A percentile compares a stretch with the other conserved stretches of the same genome.
Conservation (phyloP, 2,888 invertebrate genomes). For the Amphipyra tragopoginis region DNA sequence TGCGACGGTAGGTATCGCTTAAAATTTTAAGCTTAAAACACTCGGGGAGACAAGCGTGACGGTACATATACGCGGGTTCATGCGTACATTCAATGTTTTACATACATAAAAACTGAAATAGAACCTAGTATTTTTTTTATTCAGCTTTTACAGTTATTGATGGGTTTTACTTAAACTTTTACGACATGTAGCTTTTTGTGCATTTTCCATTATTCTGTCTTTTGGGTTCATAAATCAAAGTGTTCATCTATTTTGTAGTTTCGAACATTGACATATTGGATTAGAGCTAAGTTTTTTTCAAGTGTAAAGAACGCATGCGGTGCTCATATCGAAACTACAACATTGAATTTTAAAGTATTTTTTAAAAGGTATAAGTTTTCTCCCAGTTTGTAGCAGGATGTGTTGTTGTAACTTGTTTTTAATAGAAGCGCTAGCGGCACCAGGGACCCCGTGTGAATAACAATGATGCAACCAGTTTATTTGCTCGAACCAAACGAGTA, state of each 20-base stretch:
- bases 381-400: constrained; percentile 2
- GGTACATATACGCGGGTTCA: constrained; percentile 12
- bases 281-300: too few species aligned
- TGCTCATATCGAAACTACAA: too few species aligned
- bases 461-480: constrained; percentile 54
- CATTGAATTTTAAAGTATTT: too few species aligned
- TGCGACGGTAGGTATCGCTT: neutral
- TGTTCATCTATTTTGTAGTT: neutral
- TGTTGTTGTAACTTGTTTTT: constrained; percentile 40
- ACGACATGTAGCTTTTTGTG: constrained; percentile 16
- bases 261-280: neutral
- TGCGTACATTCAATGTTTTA: neutral
- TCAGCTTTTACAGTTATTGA: constrained; percentile 39
- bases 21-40: constrained; percentile 23
- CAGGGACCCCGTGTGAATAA: constrained; percentile 40
- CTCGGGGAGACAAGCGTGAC: constrained; percentile 30
- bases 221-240: constrained; percentile 30
- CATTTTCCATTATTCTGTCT: constrained; percentile 18
- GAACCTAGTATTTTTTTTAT: constrained; percentile 4
- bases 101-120: constrained; percentile 30
- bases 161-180: constrained; percentile 30
- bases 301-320: too few species aligned
- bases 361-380: constrained; percentile 12
- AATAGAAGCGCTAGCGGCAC: constrained; percentile 17
- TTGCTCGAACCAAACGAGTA: constrained; percentile 45